A percentile compares a stretch with the other conserved stretches of the same genome.
Evolutionary conservation across 2,797 vertebrate species (phyloP).

Genomic region (Pelochelys cantorii): DNA sequence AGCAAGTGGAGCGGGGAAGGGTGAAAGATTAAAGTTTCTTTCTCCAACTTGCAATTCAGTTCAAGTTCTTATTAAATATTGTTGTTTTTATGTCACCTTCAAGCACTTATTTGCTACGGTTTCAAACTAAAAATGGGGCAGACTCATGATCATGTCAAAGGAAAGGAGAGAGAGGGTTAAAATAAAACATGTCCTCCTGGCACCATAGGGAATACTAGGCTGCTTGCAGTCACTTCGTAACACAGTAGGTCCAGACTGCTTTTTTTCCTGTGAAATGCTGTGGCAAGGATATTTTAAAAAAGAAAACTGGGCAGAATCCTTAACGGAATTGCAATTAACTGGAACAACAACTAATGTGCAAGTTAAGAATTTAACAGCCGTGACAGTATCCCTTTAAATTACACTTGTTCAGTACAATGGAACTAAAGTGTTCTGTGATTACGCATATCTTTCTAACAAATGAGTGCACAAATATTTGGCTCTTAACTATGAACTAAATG

Average conservation of each 20-base stretch:
- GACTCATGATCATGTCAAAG: not conserved
- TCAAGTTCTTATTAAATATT: not conserved
- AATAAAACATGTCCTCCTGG: not conserved
- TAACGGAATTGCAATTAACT: slow-evolving; percentile 31
- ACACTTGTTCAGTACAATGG: slow-evolving; percentile 65
- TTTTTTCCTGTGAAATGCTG: slow-evolving; percentile 16
- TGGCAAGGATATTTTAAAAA: not conserved
- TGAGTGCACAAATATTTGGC: slow-evolving; percentile 82
- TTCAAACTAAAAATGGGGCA: not conserved
- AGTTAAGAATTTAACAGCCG: slow-evolving; percentile 29
- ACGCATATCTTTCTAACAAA: slow-evolving; percentile 81
- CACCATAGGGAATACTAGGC: not conserved
- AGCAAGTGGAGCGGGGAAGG: not conserved
- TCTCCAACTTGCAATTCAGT: not conserved
- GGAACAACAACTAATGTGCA: slow-evolving; percentile 12
- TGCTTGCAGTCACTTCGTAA: accelerated
- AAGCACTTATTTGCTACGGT: not conserved
- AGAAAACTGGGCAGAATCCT: not conserved
- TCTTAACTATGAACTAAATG: slow-evolving; percentile 79
- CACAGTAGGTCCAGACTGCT: not conserved
- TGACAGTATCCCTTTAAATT: slow-evolving; percentile 77
- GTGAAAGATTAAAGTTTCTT: not conserved
- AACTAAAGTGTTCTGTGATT: slow-evolving; percentile 76
- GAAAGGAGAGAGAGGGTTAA: slow-evolving; percentile 7
- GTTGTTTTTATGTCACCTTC: not conserved